Base-by-base conservation (phyloP, 2,888 invertebrate genomes). In the Hirtodrosophila duncani region DNA sequence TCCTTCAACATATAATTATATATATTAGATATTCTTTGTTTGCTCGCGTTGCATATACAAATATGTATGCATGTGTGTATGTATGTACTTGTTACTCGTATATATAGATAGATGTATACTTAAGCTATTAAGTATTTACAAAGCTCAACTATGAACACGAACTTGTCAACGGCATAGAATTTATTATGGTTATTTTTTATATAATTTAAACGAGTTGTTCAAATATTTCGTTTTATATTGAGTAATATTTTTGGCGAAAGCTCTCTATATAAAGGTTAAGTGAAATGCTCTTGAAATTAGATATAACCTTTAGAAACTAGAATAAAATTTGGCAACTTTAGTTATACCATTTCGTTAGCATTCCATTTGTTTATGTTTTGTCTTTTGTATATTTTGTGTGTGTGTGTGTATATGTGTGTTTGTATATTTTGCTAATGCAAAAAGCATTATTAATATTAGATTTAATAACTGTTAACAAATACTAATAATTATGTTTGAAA, bases 51-150 rank as follows among this genome's bases (percentile, higher is more conserved):
- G 41, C 14, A 41, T 36, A 39, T 60, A 60, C 56, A 59, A 58
- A 52, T 59, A n/a, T n/a, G n/a, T n/a, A n/a, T 60, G 36, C 45
- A 37, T 48, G 59, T 9, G 30, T 49, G 49, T 31, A 36, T 30
- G 30, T 30, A 21, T 41, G 8, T 30, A 9, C 17, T 18, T 41
- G 39, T 60, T 58, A 61, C 51, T 60, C 27, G 48, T 52, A 62
- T 66, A 67, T 55, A 62, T 64, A 41, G 66, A n/a, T n/a, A n/a
- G 63, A 51, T 58, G 50, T 67, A 72, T 78, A 80, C 85, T 85
- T 85, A 86, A 80, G 67, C 85, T 85, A 85, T 85, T 85, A 85
- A 85, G 85, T 85, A 85, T 85, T 83, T 85, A 80, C 85, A 78
- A 70, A 71, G 81, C 61, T 70, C 80, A 81, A 71, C 67, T 70